Evolutionary conservation across 1,140 invertebrate species (phyloP), one percentile per base, ranked within the genome.

Genomic region (Coenobita brevimanus): DNA sequence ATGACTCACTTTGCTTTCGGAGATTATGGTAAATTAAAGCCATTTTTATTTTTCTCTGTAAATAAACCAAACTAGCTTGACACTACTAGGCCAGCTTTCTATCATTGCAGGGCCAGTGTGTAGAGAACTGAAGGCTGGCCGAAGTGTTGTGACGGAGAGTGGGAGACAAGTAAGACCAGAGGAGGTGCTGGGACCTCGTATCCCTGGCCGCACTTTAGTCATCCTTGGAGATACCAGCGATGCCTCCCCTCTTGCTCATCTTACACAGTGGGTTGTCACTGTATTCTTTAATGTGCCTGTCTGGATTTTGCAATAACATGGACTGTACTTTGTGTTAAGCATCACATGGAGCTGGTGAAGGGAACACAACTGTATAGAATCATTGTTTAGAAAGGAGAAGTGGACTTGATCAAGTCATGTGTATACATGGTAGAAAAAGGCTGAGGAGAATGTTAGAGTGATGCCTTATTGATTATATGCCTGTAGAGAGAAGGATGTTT

Each of bases 171-270:
- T 92, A 15, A 83, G 89, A 27, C 92, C 93, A 21, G 83, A 90
- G 67, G 92, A 93, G 83, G 92, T 93, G 8, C 8, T 93, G 33
- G 92, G 92, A 6, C 91, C 92, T 54, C 73, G 90, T 1, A 89
- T 91, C 76, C 91, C 90, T 46, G 93, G 93, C 38, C 89, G 92
- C 62, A 92, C 93, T 73, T 69, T 93, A 15, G 91, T 92, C 6
- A 92, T 93, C 73, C 84, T 93, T 57, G 93, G 93, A 79, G 93
- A 94, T 85, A 93, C 93, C 6, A 91, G 86, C 36, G 91, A 93
- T 89, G 92, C 93, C 21, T 91, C 81, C 13, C 79, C 91, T 27
- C 91, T 93, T 30, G 71, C 90, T 33, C 90, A 91, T 82, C 80
- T 93, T 67, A 92, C 92, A 15, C 43, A 67, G 91, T 91, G 80